These are phyloP conservation scores for Nomada fabriciana DNA, from an alignment of 2,888 invertebrate genomes.

Conservation along the genomic window DNA sequence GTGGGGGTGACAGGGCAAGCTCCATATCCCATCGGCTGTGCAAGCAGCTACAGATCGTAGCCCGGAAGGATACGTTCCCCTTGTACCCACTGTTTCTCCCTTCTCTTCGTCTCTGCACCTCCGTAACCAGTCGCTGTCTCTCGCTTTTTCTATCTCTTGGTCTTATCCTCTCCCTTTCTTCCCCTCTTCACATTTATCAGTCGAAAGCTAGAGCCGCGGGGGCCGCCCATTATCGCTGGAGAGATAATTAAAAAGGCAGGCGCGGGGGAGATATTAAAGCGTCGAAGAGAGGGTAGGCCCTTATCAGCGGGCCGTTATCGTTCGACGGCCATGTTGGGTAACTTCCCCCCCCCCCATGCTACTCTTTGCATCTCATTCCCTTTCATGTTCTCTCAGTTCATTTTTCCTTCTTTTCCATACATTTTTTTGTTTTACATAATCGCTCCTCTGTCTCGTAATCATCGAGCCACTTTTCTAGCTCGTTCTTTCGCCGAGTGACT, in stretches of 20 bases:
- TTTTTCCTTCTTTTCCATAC: no score
- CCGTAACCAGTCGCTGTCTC: constrained; percentile 24
- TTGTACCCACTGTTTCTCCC: constrained; percentile 7
- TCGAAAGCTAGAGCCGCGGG: constrained; percentile 72
- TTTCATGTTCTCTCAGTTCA: no score
- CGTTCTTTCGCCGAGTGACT: background rate
- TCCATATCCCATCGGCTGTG: constrained; percentile 18
- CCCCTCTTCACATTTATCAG: constrained; percentile 75
- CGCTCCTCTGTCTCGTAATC: constrained; percentile 3
- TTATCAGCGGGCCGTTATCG: constrained; percentile 82
- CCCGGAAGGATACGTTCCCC: constrained; percentile 63
- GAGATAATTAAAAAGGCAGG: constrained; percentile 82
- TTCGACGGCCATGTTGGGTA: constrained; percentile 70
- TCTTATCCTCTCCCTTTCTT: constrained; percentile 12
- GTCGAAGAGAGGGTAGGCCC: constrained; percentile 71
- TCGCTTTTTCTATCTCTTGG: constrained; percentile 5
- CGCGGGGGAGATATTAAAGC: constrained; percentile 75
- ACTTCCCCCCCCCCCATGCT: constrained; percentile 51
- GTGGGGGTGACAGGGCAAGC: background rate
- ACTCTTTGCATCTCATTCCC: constrained; percentile 18
- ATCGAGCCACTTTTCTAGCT: background rate
- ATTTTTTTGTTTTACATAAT: constrained; percentile 6
- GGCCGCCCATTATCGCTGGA: constrained; percentile 78
- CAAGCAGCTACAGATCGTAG: constrained; percentile 18
- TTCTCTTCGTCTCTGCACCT: constrained; percentile 5